Evolutionary conservation across 2,113 vertebrate species (phyloP), one percentile per base, ranked within the genome.

Genomic region (Vidua chalybeata): DNA sequence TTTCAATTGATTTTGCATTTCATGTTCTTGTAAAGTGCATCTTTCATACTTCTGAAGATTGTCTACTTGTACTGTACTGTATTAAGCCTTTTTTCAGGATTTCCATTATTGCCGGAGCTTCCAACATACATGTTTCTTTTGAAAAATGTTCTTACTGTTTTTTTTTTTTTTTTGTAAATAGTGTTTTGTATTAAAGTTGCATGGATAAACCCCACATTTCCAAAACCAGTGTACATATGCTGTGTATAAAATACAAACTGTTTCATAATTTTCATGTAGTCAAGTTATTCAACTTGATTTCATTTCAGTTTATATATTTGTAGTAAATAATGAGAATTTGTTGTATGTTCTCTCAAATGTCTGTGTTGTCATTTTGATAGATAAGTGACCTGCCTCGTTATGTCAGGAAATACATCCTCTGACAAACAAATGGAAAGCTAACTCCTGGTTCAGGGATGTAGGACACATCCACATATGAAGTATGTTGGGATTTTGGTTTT

Each of bases 121-220:
- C 97, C 96, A 94, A 95, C 84, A 43, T 96, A 55, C 28, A 52
- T 84, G 82, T 97, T 97, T 66, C 71, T 96, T 94, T 74, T 2
- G 3, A 96, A 87, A 97, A 96, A 97, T 35, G 83, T 96, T 97
- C 95, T 82, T 93, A 82, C 84, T 87, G 76, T 84, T 93, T 31
- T 19, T 31, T 62, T 37, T 37, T 88, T 41, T 41, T 85, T 94
- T 91, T 86, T 98, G 97, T 98, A 98, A 88, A 98, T 97, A 97
- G 64, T 96, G 97, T 94, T 94, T 98, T 98, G 94, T 98, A 98
- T 98, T 95, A 93, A 97, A 97, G 94, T 97, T 98, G 98, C 98
- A 99, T 99, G 98, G 97, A 97, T 96, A 91, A 97, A 89, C 45
- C 82, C 51, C 55, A 63, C 96, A 63, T 90, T 95, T 97, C 95